Evolutionary conservation across 2,113 vertebrate species (phyloP).

Genomic region (Melanocharis versteri): DNA sequence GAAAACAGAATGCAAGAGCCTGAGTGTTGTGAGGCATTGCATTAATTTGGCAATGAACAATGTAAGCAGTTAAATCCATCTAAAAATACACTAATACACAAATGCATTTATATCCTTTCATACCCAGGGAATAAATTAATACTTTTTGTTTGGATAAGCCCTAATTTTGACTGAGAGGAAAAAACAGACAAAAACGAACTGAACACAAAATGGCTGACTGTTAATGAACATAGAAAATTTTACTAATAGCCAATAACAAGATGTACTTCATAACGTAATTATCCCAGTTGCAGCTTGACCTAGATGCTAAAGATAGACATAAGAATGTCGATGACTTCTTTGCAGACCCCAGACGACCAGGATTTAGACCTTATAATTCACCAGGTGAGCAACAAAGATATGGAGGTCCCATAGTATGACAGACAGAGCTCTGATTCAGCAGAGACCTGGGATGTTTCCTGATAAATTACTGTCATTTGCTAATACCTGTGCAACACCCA

Average conservation of each 20-base stretch:
- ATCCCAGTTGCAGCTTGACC: not conserved
- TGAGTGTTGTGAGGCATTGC: not conserved
- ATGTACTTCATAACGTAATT: not conserved
- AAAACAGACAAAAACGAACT: not conserved
- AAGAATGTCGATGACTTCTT: not conserved
- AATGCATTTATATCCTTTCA: not conserved
- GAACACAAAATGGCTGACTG: not conserved
- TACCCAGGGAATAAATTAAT: not conserved
- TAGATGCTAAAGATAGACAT: not conserved
- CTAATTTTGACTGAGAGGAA: not conserved
- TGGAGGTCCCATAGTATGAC: not conserved
- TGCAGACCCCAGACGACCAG: not conserved
- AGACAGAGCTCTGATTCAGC: not conserved
- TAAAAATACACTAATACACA: not conserved
- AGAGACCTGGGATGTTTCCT: not conserved
- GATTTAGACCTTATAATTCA: not conserved
- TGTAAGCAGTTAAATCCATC: not conserved
- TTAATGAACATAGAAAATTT: not conserved
- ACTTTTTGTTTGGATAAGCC: not conserved
- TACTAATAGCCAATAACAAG: not conserved
- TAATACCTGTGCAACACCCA: not conserved
- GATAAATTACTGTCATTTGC: conserved; percentile 22
- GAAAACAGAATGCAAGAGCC: not conserved
- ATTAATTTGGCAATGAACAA: not conserved
- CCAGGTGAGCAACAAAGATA: not conserved